These are phyloP conservation scores for Motacilla tschutschensis DNA, from an alignment of 2,113 vertebrate species.

Conservation along the genomic window DNA sequence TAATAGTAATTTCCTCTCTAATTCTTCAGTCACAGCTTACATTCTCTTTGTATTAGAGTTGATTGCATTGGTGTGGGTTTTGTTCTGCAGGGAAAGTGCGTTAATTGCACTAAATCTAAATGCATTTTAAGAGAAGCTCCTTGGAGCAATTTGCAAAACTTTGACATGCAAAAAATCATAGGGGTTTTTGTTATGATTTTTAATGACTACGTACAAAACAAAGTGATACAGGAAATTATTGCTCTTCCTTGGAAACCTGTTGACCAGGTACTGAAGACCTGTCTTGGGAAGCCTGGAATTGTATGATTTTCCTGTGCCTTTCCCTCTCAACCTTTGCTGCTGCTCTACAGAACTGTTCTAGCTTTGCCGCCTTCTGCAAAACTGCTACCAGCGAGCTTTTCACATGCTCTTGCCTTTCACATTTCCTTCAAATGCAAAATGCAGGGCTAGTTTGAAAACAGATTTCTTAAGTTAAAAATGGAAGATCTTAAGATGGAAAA, in stretches of 20 bases:
- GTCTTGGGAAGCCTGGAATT: neutral
- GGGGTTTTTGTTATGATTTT: neutral
- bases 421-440: slow-evolving; percentile 19
- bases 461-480: slow-evolving; percentile 34
- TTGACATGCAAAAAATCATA: neutral
- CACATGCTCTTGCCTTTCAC: neutral
- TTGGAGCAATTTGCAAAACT: slow-evolving; percentile 46
- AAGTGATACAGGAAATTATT: slow-evolving; percentile 16
- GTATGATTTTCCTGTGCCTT: neutral
- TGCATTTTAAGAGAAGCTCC: slow-evolving; percentile 20
- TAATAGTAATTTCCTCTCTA: slow-evolving; percentile 26
- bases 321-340: neutral
- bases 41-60: neutral
- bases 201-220: neutral
- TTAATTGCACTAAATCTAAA: slow-evolving; percentile 27
- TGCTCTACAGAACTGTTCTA: neutral
- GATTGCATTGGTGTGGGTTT: neutral
- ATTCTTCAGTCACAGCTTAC: slow-evolving; percentile 7
- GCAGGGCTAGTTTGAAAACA: slow-evolving; percentile 3
- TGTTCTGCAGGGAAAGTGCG: neutral
- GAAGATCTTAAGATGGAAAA: slow-evolving; percentile 17
- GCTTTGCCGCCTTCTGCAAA: slow-evolving; percentile 2
- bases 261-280: slow-evolving; percentile 30
- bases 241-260: slow-evolving; percentile 55
- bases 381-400: neutral